Evolutionary conservation across 2,113 vertebrate genomes (phyloP).

Genomic region (Ascaphus truei): DNA sequence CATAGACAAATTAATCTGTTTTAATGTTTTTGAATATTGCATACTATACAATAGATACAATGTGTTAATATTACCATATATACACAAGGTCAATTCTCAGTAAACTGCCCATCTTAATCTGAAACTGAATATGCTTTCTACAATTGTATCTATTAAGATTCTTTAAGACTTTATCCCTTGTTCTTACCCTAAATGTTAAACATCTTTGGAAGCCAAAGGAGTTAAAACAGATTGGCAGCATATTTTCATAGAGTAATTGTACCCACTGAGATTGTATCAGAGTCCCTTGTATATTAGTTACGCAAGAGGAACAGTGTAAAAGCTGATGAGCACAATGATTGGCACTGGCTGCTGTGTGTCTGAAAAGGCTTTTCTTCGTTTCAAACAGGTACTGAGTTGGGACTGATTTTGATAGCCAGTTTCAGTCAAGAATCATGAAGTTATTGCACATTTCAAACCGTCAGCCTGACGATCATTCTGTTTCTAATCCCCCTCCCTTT

Average conservation of each 20-base stretch:
- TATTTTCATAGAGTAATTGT: constrained; percentile 60
- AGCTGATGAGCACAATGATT: constrained; percentile 63
- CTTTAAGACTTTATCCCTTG: no score
- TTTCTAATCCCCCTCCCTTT: constrained; percentile 44
- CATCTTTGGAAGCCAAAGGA: background rate
- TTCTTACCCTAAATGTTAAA: no score
- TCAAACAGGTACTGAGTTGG: constrained; percentile 67
- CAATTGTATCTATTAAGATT: no score
- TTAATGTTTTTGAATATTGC: no score
- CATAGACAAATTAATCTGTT: no score
- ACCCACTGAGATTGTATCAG: constrained; percentile 69
- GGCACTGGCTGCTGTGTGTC: constrained; percentile 59
- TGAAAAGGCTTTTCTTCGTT: constrained; percentile 65
- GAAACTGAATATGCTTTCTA: no score
- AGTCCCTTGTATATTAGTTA: constrained; percentile 50
- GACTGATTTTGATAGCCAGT: constrained; percentile 80
- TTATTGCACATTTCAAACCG: constrained; percentile 77
- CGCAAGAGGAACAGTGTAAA: constrained; percentile 55
- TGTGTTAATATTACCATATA: no score
- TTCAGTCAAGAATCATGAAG: constrained; percentile 80
- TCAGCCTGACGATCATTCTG: constrained; percentile 65
- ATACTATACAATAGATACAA: no score
- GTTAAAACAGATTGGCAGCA: constrained; percentile 42
- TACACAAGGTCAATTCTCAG: no score
- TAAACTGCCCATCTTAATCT: no score